Evolutionary conservation across 2,888 invertebrate genomes (phyloP).

Genomic region (Acanthosepion lycidas): DNA sequence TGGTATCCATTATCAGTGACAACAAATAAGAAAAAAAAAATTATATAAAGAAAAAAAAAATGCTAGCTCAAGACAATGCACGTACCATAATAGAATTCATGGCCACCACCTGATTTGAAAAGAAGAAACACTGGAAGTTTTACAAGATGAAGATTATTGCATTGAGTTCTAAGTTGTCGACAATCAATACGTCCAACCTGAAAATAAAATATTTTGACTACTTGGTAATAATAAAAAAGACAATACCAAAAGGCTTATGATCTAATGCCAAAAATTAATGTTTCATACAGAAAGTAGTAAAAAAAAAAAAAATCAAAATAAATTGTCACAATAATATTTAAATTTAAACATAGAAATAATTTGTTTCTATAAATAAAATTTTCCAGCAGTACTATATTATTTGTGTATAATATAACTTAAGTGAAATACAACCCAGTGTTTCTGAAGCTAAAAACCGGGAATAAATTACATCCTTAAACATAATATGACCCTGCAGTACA

Average conservation of each 20-base stretch:
- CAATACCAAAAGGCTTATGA: too few relatives aligned
- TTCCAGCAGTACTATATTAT: too few relatives aligned
- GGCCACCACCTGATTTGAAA: slow-evolving; percentile 84
- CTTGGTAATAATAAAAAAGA: not conserved
- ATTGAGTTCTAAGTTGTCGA: slow-evolving; percentile 65
- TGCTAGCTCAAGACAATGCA: not conserved
- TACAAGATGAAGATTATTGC: slow-evolving; percentile 73
- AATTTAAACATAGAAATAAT: too few relatives aligned
- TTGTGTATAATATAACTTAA: too few relatives aligned
- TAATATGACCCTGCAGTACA: too few relatives aligned
- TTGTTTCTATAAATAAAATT: too few relatives aligned
- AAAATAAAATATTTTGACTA: not conserved
- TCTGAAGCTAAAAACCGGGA: too few relatives aligned
- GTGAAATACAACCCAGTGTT: too few relatives aligned
- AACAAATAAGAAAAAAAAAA: not conserved
- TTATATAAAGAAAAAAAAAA: not conserved
- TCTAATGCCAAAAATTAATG: too few relatives aligned
- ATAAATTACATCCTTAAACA: too few relatives aligned
- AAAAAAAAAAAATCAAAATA: not conserved
- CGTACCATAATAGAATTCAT: slow-evolving; percentile 83
- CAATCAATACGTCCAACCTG: slow-evolving; percentile 76
- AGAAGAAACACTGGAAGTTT: slow-evolving; percentile 83
- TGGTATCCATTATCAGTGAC: too few relatives aligned
- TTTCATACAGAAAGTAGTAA: too few relatives aligned
- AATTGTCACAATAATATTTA: not conserved